Evolutionary conservation across 2,797 vertebrate species (phyloP).

Genomic region (Discoglossus pictus): DNA sequence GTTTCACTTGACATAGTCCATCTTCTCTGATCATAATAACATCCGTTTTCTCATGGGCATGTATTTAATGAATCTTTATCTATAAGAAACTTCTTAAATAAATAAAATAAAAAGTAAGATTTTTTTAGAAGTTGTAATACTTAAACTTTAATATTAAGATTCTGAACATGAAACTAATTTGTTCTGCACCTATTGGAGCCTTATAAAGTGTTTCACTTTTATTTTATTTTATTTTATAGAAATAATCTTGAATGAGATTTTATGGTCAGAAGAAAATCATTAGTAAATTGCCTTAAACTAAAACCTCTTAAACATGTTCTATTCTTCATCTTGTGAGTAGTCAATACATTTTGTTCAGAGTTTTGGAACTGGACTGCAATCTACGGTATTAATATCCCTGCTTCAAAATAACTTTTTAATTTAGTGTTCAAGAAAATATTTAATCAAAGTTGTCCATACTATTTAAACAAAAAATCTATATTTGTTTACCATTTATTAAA

Average conservation of each 20-base stretch:
- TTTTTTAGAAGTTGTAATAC: background rate
- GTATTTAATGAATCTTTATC: too few species aligned
- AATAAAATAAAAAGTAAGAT: too few species aligned
- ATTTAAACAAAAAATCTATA: too few species aligned
- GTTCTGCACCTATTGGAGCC: background rate
- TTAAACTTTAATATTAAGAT: conserved; percentile 24
- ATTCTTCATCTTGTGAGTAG: conserved; percentile 10
- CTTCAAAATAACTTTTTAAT: background rate
- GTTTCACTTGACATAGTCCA: too few species aligned
- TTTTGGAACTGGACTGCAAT: conserved; percentile 8
- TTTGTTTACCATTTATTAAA: too few species aligned
- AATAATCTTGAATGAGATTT: conserved; percentile 37
- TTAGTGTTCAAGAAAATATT: too few species aligned
- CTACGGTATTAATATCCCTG: background rate
- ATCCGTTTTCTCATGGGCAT: too few species aligned
- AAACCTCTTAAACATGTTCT: conserved; percentile 25
- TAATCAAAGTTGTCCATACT: too few species aligned
- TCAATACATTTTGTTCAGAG: conserved; percentile 2
- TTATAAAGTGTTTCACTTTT: conserved; percentile 8
- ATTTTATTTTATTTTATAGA: conserved; percentile 25
- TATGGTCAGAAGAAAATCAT: conserved; percentile 41
- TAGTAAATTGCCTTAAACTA: conserved; percentile 41
- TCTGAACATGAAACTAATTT: conserved; percentile 26
- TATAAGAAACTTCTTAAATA: too few species aligned
- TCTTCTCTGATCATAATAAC: too few species aligned